Evolutionary conservation across 2,797 vertebrate genomes (phyloP).

Genomic region (Sebastes matsubarae): DNA sequence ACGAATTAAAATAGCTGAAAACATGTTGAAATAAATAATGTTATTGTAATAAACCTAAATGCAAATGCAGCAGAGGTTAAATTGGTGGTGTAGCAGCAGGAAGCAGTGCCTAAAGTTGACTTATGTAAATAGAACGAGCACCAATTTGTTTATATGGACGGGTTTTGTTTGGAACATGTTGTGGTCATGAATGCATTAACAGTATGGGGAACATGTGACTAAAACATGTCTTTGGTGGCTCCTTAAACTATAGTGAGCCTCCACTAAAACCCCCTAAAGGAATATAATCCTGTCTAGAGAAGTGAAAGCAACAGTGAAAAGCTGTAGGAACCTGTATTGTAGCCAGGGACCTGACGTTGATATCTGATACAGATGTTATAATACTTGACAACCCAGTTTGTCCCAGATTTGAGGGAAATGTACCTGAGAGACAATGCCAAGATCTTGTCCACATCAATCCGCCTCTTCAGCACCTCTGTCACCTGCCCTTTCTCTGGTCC

Average conservation of each 20-base stretch:
- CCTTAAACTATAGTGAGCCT: background rate
- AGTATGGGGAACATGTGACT: background rate
- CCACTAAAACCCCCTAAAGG: background rate
- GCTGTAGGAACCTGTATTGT: background rate
- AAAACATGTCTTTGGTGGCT: background rate
- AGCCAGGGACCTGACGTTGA: background rate
- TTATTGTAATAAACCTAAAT: background rate
- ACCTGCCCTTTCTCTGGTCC: conserved; percentile 95
- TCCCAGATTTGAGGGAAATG: background rate
- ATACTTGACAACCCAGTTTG: background rate
- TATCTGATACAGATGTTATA: background rate
- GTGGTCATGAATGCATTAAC: background rate
- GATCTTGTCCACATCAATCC: conserved; percentile 92
- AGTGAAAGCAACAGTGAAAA: background rate
- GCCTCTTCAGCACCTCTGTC: conserved; percentile 93
- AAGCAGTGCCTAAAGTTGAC: background rate
- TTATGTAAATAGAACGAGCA: background rate
- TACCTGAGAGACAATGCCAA: conserved; percentile 93
- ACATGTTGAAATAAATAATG: background rate
- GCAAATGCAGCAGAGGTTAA: background rate
- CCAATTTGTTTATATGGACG: background rate
- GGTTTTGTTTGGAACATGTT: background rate
- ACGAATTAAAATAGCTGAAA: background rate
- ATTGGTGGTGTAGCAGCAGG: conserved; percentile 1
- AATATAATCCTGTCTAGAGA: background rate